These are phyloP conservation scores for Pheosia gnoma DNA, from an alignment of 2,888 invertebrate species.

Conservation along the genomic window DNA sequence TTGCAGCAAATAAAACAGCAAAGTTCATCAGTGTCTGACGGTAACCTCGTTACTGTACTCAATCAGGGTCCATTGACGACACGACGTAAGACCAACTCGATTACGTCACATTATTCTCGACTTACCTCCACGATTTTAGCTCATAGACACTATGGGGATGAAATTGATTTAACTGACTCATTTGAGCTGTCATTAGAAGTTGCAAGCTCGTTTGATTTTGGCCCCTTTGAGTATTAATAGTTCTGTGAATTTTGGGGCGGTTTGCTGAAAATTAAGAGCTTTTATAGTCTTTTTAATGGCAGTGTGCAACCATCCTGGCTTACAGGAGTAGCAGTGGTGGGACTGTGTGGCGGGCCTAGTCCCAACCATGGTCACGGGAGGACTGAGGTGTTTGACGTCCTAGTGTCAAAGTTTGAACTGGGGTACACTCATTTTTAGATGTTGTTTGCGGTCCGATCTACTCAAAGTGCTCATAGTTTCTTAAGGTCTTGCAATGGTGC, in stretches of 20 bases:
- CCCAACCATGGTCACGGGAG: too few species aligned
- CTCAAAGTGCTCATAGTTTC: too few species aligned
- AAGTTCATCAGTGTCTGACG: conserved; percentile 75
- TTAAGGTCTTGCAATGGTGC: too few species aligned
- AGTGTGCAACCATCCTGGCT: too few species aligned
- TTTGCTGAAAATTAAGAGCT: background rate
- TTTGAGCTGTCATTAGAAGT: background rate
- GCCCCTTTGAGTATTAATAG: background rate
- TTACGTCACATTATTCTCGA: conserved; percentile 71
- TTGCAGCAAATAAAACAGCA: conserved; percentile 43
- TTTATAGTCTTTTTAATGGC: too few species aligned
- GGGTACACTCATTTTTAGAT: too few species aligned
- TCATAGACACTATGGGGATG: background rate
- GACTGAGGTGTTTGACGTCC: too few species aligned
- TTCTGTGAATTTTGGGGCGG: too few species aligned
- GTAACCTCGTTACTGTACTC: conserved; percentile 75
- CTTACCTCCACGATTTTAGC: conserved; percentile 33
- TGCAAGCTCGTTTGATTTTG: background rate
- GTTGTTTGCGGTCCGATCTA: too few species aligned
- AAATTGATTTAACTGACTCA: conserved; percentile 1
- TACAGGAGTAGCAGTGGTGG: too few species aligned
- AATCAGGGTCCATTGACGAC: conserved; percentile 77
- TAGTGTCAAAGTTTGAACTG: too few species aligned
- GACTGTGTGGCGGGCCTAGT: too few species aligned
- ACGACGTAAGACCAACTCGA: conserved; percentile 73